Percentiles rank a stretch among this genome's conserved stretches.
phyloP scores from a whole-genome alignment of 2,113 vertebrate species.

The Thunnus maccoyii region DNA sequence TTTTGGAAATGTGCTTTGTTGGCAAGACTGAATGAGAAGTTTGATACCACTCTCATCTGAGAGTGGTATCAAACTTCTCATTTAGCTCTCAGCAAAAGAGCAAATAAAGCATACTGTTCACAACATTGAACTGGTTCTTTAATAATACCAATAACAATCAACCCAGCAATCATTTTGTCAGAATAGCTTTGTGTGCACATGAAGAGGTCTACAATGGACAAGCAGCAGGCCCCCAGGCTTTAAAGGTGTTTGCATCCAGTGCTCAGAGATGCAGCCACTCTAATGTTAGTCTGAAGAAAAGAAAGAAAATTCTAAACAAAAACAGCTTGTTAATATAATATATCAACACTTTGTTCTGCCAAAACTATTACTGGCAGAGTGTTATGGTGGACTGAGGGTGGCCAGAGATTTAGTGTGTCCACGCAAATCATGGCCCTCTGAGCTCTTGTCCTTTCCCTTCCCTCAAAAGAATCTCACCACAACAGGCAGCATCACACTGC shows the following conservation, averaged over 20 bases:
- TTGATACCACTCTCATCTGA: background rate
- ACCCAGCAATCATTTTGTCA: slow-evolving; percentile 9
- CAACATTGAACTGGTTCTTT: background rate
- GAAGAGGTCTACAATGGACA: background rate
- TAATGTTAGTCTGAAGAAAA: background rate
- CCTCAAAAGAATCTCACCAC: slow-evolving; percentile 46
- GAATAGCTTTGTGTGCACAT: background rate
- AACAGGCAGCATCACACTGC: slow-evolving; percentile 57
- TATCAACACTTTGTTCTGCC: slow-evolving; percentile 41
- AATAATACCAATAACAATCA: background rate
- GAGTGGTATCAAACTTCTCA: background rate
- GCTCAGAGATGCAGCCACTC: background rate
- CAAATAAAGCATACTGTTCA: background rate
- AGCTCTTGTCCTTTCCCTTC: slow-evolving; percentile 37
- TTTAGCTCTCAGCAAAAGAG: background rate
- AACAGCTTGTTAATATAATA: slow-evolving; percentile 19
- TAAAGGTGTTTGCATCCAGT: slow-evolving; percentile 20
- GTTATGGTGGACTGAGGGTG: slow-evolving; percentile 19
- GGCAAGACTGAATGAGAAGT: background rate
- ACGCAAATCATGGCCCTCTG: slow-evolving; percentile 27
- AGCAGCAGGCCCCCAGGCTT: background rate
- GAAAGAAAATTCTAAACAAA: slow-evolving; percentile 11
- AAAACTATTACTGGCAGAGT: slow-evolving; percentile 37
- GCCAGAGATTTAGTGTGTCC: slow-evolving; percentile 41
- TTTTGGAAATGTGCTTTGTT: too few relatives aligned